Percentiles rank a stretch among this genome's conserved stretches.
phyloP scores from a whole-genome alignment of 2,113 vertebrate genomes.

The Prunella himalayana region DNA sequence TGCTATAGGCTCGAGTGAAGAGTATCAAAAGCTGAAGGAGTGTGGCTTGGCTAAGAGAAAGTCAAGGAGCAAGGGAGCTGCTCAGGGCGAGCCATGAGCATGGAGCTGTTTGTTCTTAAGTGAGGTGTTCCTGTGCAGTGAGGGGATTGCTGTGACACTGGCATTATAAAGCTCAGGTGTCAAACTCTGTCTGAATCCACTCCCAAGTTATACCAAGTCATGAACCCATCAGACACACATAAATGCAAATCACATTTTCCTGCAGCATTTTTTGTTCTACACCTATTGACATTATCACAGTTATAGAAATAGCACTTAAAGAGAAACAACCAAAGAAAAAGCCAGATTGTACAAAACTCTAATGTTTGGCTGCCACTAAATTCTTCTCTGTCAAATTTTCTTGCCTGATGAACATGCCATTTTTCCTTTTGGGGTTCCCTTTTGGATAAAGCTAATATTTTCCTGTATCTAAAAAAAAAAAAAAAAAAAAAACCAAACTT shows the following conservation, averaged over 20 bases:
- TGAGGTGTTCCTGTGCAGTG: fast-evolving
- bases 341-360: background rate
- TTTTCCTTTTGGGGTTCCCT: background rate
- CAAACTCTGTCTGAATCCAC: background rate
- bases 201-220: fast-evolving
- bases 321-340: background rate
- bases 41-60: background rate
- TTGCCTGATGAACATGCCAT: background rate
- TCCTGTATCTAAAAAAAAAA: background rate
- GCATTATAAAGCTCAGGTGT: fast-evolving
- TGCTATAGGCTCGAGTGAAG: fast-evolving
- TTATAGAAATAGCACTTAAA: background rate
- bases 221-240: background rate
- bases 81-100: background rate
- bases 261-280: background rate
- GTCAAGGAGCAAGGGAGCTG: background rate
- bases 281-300: background rate
- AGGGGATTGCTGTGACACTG: background rate
- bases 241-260: background rate
- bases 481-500: background rate
- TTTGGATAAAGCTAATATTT: background rate
- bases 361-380: background rate
- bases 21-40: background rate
- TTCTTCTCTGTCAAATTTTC: background rate
- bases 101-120: background rate